A percentile compares a stretch with the other conserved stretches of the same genome.
These are phyloP conservation scores for Passerina amoena DNA, from an alignment of 2,113 vertebrate genomes.

Conservation along the genomic window DNA sequence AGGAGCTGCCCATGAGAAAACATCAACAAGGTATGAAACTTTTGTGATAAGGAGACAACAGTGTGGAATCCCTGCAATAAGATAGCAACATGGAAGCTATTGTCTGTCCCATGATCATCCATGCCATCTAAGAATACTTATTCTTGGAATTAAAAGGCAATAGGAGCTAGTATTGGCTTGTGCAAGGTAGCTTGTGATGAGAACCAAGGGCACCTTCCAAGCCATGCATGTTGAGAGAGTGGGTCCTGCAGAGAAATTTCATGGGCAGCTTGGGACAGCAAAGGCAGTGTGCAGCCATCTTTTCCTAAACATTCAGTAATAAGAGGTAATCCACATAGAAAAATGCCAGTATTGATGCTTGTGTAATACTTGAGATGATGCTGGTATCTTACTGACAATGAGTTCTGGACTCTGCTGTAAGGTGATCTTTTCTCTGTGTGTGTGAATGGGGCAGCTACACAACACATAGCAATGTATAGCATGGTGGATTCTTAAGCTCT, in stretches of 20 bases:
- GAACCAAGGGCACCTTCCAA: neutral
- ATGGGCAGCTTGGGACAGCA: neutral
- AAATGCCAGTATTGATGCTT: neutral
- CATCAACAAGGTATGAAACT: too few relatives aligned
- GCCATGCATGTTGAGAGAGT: neutral
- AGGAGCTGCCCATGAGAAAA: too few relatives aligned
- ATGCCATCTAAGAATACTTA: neutral
- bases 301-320: neutral
- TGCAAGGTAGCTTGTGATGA: neutral
- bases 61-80: too few relatives aligned
- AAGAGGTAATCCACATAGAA: neutral
- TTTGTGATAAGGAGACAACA: too few relatives aligned
- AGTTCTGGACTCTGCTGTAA: neutral
- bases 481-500: neutral
- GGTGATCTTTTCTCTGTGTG: fast-evolving
- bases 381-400: neutral
- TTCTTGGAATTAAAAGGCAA: neutral
- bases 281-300: fast-evolving
- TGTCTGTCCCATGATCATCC: neutral
- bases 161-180: neutral
- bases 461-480: fast-evolving
- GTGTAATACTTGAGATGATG: neutral
- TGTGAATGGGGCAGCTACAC: neutral
- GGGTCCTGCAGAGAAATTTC: neutral
- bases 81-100: neutral